A percentile compares a stretch with the other conserved stretches of the same genome.
Evolutionary conservation across 2,113 vertebrate genomes (phyloP).

Genomic region (Catharus bicknelli): DNA sequence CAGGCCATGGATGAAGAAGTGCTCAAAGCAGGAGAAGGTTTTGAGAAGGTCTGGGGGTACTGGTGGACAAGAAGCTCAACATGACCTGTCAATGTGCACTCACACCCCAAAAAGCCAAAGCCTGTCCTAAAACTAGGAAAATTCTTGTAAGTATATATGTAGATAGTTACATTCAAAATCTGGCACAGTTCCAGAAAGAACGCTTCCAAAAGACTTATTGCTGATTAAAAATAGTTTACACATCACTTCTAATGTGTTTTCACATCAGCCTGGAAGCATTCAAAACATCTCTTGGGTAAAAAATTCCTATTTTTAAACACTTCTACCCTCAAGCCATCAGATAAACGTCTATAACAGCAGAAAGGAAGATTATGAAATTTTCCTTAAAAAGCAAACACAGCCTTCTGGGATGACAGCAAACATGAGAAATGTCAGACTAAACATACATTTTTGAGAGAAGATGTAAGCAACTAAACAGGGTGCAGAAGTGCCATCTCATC

Average conservation of each 20-base stretch:
- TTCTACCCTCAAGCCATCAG: not conserved
- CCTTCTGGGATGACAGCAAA: conserved; percentile 39
- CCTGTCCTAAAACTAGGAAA: not conserved
- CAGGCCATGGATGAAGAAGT: not conserved
- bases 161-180: not conserved
- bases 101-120: not conserved
- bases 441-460: conserved; percentile 57
- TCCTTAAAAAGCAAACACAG: conserved; percentile 37
- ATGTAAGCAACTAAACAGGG: conserved; percentile 31
- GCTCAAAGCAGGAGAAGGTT: not conserved
- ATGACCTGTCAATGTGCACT: not conserved
- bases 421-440: conserved; percentile 55
- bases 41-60: not conserved
- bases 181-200: not conserved
- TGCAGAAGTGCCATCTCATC: not conserved
- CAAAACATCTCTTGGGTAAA: conserved; percentile 24
- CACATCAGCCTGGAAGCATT: conserved; percentile 1
- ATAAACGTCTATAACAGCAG: not conserved
- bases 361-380: conserved; percentile 20
- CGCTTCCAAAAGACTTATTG: not conserved
- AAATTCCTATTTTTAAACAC: conserved; percentile 42
- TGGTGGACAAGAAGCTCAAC: not conserved
- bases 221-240: conserved; percentile 11
- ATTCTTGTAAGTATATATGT: not conserved
- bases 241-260: not conserved